Percentiles rank a stretch among this genome's conserved stretches.
phyloP scores from a whole-genome alignment of 2,888 invertebrate species.

The Tinea semifulvella region DNA sequence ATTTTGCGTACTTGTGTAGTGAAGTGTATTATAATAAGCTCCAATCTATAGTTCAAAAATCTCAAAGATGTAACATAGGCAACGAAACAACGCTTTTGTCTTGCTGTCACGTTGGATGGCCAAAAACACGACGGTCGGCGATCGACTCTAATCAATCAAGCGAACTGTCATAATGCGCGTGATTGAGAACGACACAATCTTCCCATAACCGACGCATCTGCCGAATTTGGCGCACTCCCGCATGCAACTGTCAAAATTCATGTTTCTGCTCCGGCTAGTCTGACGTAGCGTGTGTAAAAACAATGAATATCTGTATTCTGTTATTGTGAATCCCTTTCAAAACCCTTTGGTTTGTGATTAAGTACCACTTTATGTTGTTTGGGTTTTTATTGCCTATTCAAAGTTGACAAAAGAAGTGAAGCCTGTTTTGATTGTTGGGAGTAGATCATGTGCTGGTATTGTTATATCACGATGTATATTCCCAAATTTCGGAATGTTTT shows the following conservation, averaged over 20 bases:
- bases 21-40: no score
- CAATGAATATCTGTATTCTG: slow-evolving; percentile 8
- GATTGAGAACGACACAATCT: slow-evolving; percentile 14
- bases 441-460: not conserved
- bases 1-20: no score
- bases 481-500: no score
- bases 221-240: slow-evolving; percentile 10
- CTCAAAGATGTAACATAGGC: not conserved
- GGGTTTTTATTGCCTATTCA: slow-evolving; percentile 8
- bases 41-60: not conserved
- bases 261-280: slow-evolving; percentile 1
- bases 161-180: not conserved
- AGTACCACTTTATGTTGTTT: not conserved
- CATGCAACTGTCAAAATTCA: slow-evolving; percentile 9
- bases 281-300: slow-evolving; percentile 8
- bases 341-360: slow-evolving; percentile 1
- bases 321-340: slow-evolving; percentile 1
- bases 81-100: slow-evolving; percentile 10
- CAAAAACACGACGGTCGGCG: slow-evolving; percentile 7
- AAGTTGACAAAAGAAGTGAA: slow-evolving; percentile 6
- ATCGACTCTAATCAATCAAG: slow-evolving; percentile 8
- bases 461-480: no score
- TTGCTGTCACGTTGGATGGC: slow-evolving; percentile 12
- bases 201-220: slow-evolving; percentile 13
- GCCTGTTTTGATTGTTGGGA: slow-evolving; percentile 4